These are phyloP conservation scores for Oophaga pumilio DNA, from an alignment of 2,113 vertebrate genomes.

Conservation along the genomic window DNA sequence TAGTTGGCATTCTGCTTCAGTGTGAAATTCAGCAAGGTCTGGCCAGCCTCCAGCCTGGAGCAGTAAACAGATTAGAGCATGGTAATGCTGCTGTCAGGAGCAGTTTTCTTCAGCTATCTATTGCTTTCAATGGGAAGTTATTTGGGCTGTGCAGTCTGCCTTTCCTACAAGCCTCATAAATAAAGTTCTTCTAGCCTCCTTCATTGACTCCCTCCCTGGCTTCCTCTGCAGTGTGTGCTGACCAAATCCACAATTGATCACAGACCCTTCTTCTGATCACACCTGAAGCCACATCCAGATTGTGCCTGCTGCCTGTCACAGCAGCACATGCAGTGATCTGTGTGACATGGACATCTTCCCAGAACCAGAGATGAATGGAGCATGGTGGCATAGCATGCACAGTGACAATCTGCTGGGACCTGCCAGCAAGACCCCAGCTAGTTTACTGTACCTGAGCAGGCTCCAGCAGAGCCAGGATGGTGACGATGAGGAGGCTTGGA, in stretches of 20 bases:
- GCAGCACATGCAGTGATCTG: slow-evolving; percentile 1
- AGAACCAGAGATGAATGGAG: neutral
- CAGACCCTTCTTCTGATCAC: neutral
- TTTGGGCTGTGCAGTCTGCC: slow-evolving; percentile 42
- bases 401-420: slow-evolving; percentile 51
- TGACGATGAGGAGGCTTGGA: slow-evolving; percentile 78
- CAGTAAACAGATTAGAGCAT: slow-evolving; percentile 54
- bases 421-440: slow-evolving; percentile 25
- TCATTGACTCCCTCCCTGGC: slow-evolving; percentile 33
- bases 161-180: slow-evolving; percentile 49
- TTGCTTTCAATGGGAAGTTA: slow-evolving; percentile 51
- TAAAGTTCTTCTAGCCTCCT: slow-evolving; percentile 51
- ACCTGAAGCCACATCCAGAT: slow-evolving; percentile 21
- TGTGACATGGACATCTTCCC: slow-evolving; percentile 16
- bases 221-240: slow-evolving; percentile 48
- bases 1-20: slow-evolving; percentile 57
- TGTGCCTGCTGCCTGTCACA: slow-evolving; percentile 62
- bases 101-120: slow-evolving; percentile 54
- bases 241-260: slow-evolving; percentile 39
- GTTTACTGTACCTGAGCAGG: slow-evolving; percentile 85
- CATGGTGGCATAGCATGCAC: slow-evolving; percentile 11
- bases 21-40: slow-evolving; percentile 53
- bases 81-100: slow-evolving; percentile 50
- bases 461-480: slow-evolving; percentile 81
- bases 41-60: slow-evolving; percentile 53